phyloP scores from a whole-genome alignment of 2,888 invertebrate species.

The Erannis defoliaria region DNA sequence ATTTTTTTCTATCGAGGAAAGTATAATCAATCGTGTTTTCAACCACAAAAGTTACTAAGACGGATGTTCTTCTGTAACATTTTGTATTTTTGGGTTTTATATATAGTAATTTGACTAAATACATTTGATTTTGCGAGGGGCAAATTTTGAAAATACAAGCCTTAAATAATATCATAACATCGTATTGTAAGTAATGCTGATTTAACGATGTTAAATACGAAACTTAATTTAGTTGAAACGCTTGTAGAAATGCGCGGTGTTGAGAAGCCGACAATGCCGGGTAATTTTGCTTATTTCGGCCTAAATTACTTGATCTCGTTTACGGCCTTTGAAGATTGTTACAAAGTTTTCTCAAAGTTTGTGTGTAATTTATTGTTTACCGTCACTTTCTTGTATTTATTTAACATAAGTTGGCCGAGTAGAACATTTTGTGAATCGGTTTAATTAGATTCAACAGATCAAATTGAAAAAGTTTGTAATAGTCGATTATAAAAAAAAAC shows the following conservation, averaged over 20 bases:
- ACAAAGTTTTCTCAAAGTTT: constrained; percentile 80
- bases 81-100: no score
- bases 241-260: constrained; percentile 67
- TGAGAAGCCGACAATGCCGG: constrained; percentile 73
- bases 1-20: no score
- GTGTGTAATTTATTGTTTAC: constrained; percentile 83
- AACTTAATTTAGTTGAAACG: constrained; percentile 64
- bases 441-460: constrained; percentile 50
- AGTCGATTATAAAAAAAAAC: constrained; percentile 10
- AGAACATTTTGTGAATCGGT: constrained; percentile 61
- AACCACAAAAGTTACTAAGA: no score
- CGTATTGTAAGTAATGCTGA: constrained; percentile 43
- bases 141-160: no score
- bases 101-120: no score
- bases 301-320: constrained; percentile 84
- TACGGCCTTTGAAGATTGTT: constrained; percentile 82
- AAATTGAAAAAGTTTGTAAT: constrained; percentile 29
- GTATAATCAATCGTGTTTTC: no score
- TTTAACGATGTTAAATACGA: constrained; percentile 62
- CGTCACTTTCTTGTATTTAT: constrained; percentile 77
- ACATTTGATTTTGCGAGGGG: no score
- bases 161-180: constrained; percentile 53
- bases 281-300: constrained; percentile 82
- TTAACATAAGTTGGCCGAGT: constrained; percentile 68
- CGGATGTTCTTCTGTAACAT: no score